Conservation (phyloP, 2,888 invertebrate species). For the Pristionchus fissidentatus region DNA sequence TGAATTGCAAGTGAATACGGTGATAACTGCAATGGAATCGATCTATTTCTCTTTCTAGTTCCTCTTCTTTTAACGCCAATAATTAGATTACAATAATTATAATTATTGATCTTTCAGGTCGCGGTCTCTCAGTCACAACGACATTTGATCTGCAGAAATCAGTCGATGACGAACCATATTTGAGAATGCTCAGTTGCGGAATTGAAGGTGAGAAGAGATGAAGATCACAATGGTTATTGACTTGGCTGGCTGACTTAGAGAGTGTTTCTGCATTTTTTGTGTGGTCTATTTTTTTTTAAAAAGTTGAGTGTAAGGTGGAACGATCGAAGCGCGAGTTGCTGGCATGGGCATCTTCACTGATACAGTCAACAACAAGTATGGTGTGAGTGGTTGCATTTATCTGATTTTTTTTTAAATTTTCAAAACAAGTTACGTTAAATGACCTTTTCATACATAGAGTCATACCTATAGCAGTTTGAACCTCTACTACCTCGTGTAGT, state of each 20-base stretch:
- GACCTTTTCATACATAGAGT: background rate
- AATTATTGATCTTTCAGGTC: constrained; percentile 51
- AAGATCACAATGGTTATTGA: background rate
- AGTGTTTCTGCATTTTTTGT: background rate
- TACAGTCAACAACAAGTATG: constrained; percentile 69
- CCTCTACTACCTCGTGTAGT: background rate
- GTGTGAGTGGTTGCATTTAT: constrained; percentile 40
- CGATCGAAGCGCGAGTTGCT: constrained; percentile 66
- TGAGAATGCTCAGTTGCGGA: constrained; percentile 61
- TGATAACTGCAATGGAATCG: no score
- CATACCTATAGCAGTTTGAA: background rate
- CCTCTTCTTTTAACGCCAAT: no score
- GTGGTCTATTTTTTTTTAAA: no score
- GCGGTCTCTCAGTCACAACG: constrained; percentile 63
- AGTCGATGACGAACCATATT: constrained; percentile 65
- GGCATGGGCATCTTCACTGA: constrained; percentile 74
- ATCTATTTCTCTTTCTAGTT: no score
- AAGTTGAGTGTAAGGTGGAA: constrained; percentile 54
- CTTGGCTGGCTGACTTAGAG: background rate
- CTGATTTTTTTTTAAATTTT: background rate
- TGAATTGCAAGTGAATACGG: no score
- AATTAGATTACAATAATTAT: background rate
- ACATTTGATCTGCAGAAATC: constrained; percentile 65
- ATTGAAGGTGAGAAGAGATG: constrained; percentile 32
- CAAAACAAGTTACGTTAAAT: background rate